These are phyloP conservation scores for Thecophora atra DNA, from an alignment of 2,888 invertebrate species.

Conservation along the genomic window DNA sequence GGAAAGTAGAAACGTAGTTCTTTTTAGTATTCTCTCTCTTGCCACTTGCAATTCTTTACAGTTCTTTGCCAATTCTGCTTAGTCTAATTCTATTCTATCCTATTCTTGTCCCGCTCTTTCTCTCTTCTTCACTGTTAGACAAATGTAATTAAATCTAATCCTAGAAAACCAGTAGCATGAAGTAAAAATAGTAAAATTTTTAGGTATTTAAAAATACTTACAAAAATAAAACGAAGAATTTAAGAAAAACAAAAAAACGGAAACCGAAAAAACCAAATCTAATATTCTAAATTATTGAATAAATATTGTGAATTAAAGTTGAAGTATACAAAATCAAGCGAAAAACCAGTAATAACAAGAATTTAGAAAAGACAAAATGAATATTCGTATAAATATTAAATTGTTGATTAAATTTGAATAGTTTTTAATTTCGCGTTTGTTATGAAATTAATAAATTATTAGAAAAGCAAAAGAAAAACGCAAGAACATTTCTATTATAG, in stretches of 20 bases:
- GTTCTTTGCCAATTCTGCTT: too few species aligned
- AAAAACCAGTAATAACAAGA: slow-evolving; percentile 11
- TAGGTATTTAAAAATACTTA: too few species aligned
- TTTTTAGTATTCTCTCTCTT: too few species aligned
- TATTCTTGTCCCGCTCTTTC: neutral
- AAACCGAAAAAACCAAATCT: slow-evolving; percentile 9
- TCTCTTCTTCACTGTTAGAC: neutral
- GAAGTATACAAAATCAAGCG: slow-evolving; percentile 31
- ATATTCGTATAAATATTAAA: slow-evolving; percentile 16
- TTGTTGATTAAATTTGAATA: slow-evolving; percentile 35
- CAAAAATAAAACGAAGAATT: neutral
- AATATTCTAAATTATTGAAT: slow-evolving; percentile 34
- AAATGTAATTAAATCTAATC: neutral
- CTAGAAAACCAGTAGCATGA: neutral
- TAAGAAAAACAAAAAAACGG: slow-evolving; percentile 22
- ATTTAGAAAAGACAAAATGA: neutral
- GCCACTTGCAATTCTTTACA: too few species aligned
- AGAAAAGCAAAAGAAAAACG: slow-evolving; percentile 44
- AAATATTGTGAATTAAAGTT: slow-evolving; percentile 21
- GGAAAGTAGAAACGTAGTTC: too few species aligned
- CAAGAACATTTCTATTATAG: neutral
- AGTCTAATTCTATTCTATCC: neutral
- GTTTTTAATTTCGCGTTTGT: slow-evolving; percentile 35
- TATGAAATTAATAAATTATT: slow-evolving; percentile 39
- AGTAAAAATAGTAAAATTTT: neutral